Conservation (phyloP, 1,140 invertebrate genomes). For the Drosophila ficusphila region DNA sequence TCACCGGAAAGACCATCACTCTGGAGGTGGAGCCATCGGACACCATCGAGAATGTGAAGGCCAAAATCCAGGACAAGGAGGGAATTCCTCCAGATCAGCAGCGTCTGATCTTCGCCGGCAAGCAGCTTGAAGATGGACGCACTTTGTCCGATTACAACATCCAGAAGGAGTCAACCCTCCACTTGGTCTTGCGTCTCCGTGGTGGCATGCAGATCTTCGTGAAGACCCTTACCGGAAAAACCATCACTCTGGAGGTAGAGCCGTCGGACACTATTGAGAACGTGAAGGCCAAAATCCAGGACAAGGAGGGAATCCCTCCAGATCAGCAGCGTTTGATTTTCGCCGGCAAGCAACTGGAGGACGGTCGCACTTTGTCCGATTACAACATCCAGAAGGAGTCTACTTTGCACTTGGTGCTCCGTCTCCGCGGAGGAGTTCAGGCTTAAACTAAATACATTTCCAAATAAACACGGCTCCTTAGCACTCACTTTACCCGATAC, state of each 20-base stretch:
- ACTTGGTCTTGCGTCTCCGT: slow-evolving; percentile 92
- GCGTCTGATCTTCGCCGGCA: slow-evolving; percentile 86
- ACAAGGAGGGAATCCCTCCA: slow-evolving; percentile 51
- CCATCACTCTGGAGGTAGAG: slow-evolving; percentile 56
- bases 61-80: slow-evolving; percentile 91
- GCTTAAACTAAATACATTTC: slow-evolving; percentile 38
- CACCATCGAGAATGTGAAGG: slow-evolving; percentile 94
- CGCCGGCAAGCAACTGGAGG: slow-evolving; percentile 92
- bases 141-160: slow-evolving; percentile 93
- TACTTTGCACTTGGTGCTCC: slow-evolving; percentile 94
- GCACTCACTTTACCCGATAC: slow-evolving; percentile 19
- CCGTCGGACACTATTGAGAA: slow-evolving; percentile 46
- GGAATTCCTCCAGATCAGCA: slow-evolving; percentile 91
- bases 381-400: slow-evolving; percentile 96
- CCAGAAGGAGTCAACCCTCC: slow-evolving; percentile 95
- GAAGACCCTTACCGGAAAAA: slow-evolving; percentile 88
- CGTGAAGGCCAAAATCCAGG: slow-evolving; percentile 49
- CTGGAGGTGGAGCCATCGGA: slow-evolving; percentile 92
- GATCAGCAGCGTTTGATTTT: slow-evolving; percentile 91
- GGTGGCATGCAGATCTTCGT: slow-evolving; percentile 94
- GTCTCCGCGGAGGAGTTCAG: slow-evolving; percentile 91
- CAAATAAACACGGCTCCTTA: slow-evolving; percentile 39
- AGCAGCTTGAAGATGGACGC: slow-evolving; percentile 90
- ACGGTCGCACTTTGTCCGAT: slow-evolving; percentile 92
- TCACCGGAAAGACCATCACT: slow-evolving; percentile 93